phyloP scores from a whole-genome alignment of 2,888 invertebrate genomes.

The Phytoseiulus persimilis region DNA sequence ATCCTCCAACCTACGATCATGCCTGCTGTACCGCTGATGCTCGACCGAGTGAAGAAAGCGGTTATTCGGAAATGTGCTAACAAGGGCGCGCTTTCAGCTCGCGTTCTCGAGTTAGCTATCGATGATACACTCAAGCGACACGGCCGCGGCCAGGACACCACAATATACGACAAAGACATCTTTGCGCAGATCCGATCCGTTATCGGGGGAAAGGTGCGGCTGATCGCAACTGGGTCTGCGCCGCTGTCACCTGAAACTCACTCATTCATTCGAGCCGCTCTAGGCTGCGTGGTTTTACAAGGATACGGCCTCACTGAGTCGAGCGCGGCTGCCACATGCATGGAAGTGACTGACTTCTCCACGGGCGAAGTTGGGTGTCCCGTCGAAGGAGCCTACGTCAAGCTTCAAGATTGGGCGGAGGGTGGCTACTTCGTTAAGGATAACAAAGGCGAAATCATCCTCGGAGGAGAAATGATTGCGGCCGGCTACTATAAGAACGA shows the following conservation, averaged over 20 bases:
- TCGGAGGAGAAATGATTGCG: slow-evolving; percentile 78
- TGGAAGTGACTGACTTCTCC: slow-evolving; percentile 57
- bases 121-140: not conserved
- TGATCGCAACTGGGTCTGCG: slow-evolving; percentile 87
- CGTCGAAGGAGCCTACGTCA: slow-evolving; percentile 71
- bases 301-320: slow-evolving; percentile 98
- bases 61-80: not conserved
- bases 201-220: slow-evolving; percentile 77
- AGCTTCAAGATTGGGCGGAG: slow-evolving; percentile 84
- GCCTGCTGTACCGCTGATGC: slow-evolving; percentile 71
- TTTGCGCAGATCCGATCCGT: slow-evolving; percentile 62
- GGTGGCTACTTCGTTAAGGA: slow-evolving; percentile 50
- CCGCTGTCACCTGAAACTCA: slow-evolving; percentile 92
- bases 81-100: not conserved
- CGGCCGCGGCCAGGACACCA: not conserved
- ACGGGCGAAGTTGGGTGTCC: slow-evolving; percentile 83
- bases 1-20: slow-evolving; percentile 84
- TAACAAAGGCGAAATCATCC: not conserved
- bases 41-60: slow-evolving; percentile 28
- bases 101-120: slow-evolving; percentile 27
- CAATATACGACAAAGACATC: slow-evolving; percentile 48
- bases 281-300: slow-evolving; percentile 79
- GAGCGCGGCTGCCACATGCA: slow-evolving; percentile 68
- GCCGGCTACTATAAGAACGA: slow-evolving; percentile 79
- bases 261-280: slow-evolving; percentile 78